Evolutionary conservation across 2,797 vertebrate species (phyloP), one percentile per base, ranked within the genome.

Genomic region (Salmo trutta): DNA sequence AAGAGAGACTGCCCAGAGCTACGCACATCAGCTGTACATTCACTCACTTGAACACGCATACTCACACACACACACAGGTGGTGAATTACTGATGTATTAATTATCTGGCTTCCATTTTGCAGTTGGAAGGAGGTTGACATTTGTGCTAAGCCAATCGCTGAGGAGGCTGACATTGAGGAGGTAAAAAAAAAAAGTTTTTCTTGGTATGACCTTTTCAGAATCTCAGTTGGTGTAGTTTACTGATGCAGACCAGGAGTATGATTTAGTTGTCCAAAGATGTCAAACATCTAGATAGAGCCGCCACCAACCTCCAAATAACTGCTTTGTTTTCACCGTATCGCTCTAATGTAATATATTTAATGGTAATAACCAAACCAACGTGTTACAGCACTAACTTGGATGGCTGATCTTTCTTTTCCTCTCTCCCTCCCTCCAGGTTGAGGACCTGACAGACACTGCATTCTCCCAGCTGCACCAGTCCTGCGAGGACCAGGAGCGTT

Each of bases 71-170:
- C 54, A 36, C 67, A 74, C 19, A 3, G 59, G n/a, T 17, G 64
- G 12, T 67, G 5, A 53, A 8, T 29, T 16, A 52, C n/a, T 12
- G 70, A 33, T 53, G 29, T 19, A 59, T 59, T 47, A 47, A 47
- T 47, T 59, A 21, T 59, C 19, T 75, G 33, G 69, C 31, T 29
- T 36, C 24, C 41, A 3, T 69, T 31, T 59, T 54, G 21, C 84
- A 97, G 96, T 87, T 97, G 96, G 96, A 91, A 96, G 59, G 95
- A 95, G 68, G 95, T 97, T 75, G 94, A 95, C 78, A 77, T 95
- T 81, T 86, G 87, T n/a, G 80, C 92, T 73, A 88, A 93, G 89
- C 94, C 88, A 71, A 88, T 86, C 1, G 93, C 53, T 82, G 87
- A 92, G 53, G 96, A 96, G 52, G 95, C 96, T 41, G 94, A 96